Evolutionary conservation across 2,797 vertebrate species (phyloP).

Genomic region (Neosilurus hyrtlii): DNA sequence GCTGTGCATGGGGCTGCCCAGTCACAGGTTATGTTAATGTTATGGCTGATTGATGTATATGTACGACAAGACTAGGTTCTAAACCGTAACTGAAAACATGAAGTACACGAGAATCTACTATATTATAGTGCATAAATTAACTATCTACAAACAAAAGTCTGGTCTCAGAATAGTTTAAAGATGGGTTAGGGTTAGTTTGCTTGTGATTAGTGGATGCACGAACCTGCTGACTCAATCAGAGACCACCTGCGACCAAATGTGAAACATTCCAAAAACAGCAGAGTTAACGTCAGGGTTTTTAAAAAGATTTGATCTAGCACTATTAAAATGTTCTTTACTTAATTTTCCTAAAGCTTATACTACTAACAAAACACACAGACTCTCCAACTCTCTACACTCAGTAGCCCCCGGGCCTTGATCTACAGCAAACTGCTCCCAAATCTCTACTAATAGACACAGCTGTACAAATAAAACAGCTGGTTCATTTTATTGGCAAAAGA

Average conservation of each 20-base stretch:
- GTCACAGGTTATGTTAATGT: too few relatives aligned
- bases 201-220: background rate
- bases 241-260: background rate
- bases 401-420: slow-evolving; percentile 33
- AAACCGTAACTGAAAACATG: background rate
- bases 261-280: background rate
- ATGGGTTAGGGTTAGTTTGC: background rate
- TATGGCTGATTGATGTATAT: too few relatives aligned
- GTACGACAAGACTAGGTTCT: background rate
- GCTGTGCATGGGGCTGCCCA: too few relatives aligned
- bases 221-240: background rate
- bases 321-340: background rate
- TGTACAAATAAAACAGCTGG: slow-evolving; percentile 7
- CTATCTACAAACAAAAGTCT: background rate
- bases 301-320: background rate
- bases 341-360: background rate
- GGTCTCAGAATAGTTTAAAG: background rate
- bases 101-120: background rate
- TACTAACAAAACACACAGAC: slow-evolving; percentile 29
- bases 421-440: slow-evolving; percentile 13
- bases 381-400: slow-evolving; percentile 26
- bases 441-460: background rate
- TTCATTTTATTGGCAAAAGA: background rate
- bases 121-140: background rate
- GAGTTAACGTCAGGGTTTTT: background rate